Percentiles rank a stretch among this genome's conserved stretches.
These are phyloP conservation scores for Drepana falcataria DNA, from an alignment of 2,888 invertebrate genomes.

Conservation along the genomic window DNA sequence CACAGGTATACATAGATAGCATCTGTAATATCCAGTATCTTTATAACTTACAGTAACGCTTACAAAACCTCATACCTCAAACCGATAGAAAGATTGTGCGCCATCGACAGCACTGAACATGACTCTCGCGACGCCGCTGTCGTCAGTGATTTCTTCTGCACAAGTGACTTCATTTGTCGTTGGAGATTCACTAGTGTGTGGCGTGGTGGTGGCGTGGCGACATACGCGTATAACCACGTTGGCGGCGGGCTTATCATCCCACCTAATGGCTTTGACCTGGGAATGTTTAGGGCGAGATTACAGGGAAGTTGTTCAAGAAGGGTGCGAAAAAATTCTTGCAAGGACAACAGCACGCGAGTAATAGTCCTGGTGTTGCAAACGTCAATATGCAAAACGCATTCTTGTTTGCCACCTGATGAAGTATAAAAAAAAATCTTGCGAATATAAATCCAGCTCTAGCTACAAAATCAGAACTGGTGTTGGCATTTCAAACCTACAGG, in stretches of 20 bases:
- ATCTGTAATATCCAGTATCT: background rate
- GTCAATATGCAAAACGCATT: too few species aligned
- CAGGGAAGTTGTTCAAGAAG: too few species aligned
- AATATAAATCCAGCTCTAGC: too few species aligned
- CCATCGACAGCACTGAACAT: slow-evolving; percentile 50
- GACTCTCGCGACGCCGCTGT: slow-evolving; percentile 43
- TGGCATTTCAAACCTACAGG: too few species aligned
- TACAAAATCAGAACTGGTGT: too few species aligned
- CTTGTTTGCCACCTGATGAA: too few species aligned
- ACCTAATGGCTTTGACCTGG: slow-evolving; percentile 65
- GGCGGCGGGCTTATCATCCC: slow-evolving; percentile 62
- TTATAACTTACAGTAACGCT: background rate
- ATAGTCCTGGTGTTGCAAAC: too few species aligned
- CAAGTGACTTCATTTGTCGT: slow-evolving; percentile 24
- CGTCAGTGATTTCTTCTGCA: slow-evolving; percentile 43
- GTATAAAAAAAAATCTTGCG: too few species aligned
- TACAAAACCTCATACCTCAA: slow-evolving; percentile 36
- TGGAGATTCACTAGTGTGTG: background rate
- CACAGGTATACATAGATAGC: too few species aligned
- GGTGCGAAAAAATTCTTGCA: too few species aligned
- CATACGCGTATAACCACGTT: slow-evolving; percentile 51
- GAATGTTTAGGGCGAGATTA: background rate
- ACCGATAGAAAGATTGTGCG: slow-evolving; percentile 40
- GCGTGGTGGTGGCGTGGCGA: slow-evolving; percentile 27
- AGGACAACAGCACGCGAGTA: too few species aligned